These are phyloP conservation scores for Tenebrosternarchus preto DNA, from an alignment of 2,113 vertebrate genomes.

Conservation along the genomic window DNA sequence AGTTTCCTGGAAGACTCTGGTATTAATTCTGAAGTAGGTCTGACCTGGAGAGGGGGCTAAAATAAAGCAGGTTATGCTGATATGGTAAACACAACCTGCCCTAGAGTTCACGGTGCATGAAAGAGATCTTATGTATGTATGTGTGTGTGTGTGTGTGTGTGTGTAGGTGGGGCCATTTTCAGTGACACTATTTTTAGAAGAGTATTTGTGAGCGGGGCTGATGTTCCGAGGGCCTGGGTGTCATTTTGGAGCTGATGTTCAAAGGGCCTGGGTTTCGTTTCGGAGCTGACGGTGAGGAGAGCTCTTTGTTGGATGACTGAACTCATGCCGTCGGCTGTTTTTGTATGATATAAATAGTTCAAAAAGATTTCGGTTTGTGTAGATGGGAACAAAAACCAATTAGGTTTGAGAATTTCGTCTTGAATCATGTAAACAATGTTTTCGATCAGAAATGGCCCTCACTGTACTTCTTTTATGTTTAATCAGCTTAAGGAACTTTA, in stretches of 20 bases:
- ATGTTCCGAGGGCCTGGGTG: slow-evolving; percentile 30
- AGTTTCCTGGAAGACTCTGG: slow-evolving; percentile 41
- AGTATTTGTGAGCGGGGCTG: slow-evolving; percentile 9
- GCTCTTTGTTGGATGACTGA: slow-evolving; percentile 28
- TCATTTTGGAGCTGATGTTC: slow-evolving; percentile 21
- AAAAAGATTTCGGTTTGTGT: neutral
- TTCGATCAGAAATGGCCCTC: neutral
- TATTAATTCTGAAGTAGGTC: slow-evolving; percentile 48
- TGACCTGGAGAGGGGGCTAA: slow-evolving; percentile 25
- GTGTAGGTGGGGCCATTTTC: neutral
- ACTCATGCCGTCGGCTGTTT: slow-evolving; percentile 16
- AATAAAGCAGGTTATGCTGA: slow-evolving; percentile 42
- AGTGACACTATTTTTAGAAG: slow-evolving; percentile 24
- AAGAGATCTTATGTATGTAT: slow-evolving; percentile 6
- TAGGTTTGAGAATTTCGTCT: neutral
- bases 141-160: slow-evolving; percentile 29
- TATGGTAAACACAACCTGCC: slow-evolving; percentile 52
- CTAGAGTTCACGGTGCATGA: slow-evolving; percentile 2
- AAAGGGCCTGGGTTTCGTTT: slow-evolving; percentile 27
- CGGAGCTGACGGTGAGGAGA: neutral
- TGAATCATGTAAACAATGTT: neutral
- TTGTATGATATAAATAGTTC: neutral
- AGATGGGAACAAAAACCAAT: neutral
- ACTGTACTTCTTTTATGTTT: neutral
- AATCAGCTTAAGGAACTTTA: neutral